phyloP scores from a whole-genome alignment of 2,888 invertebrate species.

The Caenorhabditis macrosperma region DNA sequence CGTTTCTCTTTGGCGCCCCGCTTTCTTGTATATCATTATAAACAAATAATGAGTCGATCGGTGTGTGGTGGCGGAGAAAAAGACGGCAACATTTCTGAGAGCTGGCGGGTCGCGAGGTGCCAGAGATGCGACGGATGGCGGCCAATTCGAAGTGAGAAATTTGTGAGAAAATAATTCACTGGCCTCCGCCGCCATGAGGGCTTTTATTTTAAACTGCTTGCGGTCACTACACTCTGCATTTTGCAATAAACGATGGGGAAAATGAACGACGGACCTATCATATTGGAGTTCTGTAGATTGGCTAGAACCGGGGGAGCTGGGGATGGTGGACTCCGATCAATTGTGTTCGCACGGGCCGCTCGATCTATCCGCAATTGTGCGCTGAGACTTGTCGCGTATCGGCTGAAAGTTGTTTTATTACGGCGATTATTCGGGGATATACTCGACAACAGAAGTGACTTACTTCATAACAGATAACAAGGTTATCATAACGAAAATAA shows the following conservation, averaged over 20 bases:
- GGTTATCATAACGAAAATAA: neutral
- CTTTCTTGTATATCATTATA: conserved; percentile 16
- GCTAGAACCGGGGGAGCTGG: conserved; percentile 54
- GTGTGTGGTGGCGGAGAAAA: neutral
- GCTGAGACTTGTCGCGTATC: conserved; percentile 73
- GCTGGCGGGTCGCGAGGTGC: conserved; percentile 3
- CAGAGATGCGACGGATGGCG: conserved; percentile 30
- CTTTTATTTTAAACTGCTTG: conserved; percentile 42
- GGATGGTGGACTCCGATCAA: conserved; percentile 63
- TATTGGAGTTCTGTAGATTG: conserved; percentile 60
- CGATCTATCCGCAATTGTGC: conserved; percentile 73
- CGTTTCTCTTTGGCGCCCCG: neutral
- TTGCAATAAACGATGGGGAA: neutral
- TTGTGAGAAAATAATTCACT: conserved; percentile 41
- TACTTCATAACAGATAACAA: conserved; percentile 6
- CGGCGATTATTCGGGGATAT: neutral
- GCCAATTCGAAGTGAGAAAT: conserved; percentile 21
- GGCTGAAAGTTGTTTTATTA: conserved; percentile 53
- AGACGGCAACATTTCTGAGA: conserved; percentile 25
- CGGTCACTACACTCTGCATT: conserved; percentile 27
- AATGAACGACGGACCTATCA: conserved; percentile 61
- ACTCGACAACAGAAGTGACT: neutral
- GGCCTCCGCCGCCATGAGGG: neutral
- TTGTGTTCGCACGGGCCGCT: conserved; percentile 50
- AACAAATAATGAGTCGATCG: conserved; percentile 35